Percentiles rank a stretch among this genome's conserved stretches.
Conservation (phyloP, 2,888 invertebrate species). For the Drosophila lutescens region DNA sequence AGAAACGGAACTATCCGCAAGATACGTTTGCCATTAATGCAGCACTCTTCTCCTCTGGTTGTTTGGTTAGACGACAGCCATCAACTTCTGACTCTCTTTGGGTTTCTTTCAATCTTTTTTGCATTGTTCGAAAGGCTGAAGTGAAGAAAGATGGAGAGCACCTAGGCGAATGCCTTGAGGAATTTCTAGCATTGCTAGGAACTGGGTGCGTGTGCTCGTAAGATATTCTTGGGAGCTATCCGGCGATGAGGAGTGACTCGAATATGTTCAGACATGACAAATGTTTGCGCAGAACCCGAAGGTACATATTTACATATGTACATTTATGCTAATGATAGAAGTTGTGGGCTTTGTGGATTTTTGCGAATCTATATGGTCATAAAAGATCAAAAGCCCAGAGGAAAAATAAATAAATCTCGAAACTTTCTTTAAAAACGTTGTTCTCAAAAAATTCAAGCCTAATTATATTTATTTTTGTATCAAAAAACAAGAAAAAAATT, state of each 20-base stretch:
- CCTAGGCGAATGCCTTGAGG: conserved; percentile 48
- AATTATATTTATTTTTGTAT: not conserved
- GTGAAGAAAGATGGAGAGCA: conserved; percentile 23
- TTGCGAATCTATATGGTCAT: conserved; percentile 1
- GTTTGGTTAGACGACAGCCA: conserved; percentile 51
- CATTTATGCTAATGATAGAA: conserved; percentile 30
- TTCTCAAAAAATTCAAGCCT: not conserved
- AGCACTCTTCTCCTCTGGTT: conserved; percentile 47
- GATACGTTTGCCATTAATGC: conserved; percentile 56
- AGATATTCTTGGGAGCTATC: conserved; percentile 64
- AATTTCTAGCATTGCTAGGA: conserved; percentile 62
- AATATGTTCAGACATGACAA: conserved; percentile 35
- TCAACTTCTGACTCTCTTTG: conserved; percentile 7
- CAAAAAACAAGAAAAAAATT: not conserved
- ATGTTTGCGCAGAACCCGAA: conserved; percentile 43
- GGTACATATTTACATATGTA: conserved; percentile 12
- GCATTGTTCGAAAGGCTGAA: conserved; percentile 25
- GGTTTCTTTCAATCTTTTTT: conserved; percentile 26
- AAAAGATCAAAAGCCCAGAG: conserved; percentile 9
- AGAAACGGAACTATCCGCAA: conserved; percentile 66
- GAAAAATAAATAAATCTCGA: not conserved
- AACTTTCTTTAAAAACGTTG: no score
- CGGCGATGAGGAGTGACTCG: conserved; percentile 33
- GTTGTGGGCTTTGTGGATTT: not conserved
- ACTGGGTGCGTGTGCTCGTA: conserved; percentile 59